Evolutionary conservation across 2,113 vertebrate species (phyloP).

Genomic region (Ailurus styani): DNA sequence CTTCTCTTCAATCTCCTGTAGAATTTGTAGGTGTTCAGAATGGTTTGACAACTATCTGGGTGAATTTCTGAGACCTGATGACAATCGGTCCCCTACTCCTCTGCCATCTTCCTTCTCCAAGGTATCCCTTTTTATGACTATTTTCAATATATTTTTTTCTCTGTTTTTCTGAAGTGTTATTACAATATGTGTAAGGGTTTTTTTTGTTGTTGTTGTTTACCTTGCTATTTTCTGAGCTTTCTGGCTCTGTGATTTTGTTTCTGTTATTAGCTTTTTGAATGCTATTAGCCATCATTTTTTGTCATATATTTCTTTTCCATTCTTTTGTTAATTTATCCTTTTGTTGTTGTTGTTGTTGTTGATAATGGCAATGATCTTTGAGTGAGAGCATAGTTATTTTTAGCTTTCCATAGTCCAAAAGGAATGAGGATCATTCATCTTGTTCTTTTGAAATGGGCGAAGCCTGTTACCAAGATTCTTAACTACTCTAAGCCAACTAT

Average conservation of each 20-base stretch:
- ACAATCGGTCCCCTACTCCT: too few relatives aligned
- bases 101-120: too few relatives aligned
- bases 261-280: background rate
- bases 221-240: background rate
- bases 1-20: too few relatives aligned
- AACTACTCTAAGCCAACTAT: background rate
- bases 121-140: background rate
- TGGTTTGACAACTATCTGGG: too few relatives aligned
- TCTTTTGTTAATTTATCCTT: background rate
- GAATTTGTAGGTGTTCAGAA: too few relatives aligned
- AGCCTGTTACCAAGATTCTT: background rate
- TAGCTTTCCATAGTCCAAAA: background rate
- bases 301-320: background rate
- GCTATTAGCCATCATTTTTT: background rate
- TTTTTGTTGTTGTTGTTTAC: background rate
- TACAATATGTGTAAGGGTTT: background rate
- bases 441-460: background rate
- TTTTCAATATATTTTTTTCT: background rate
- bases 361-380: background rate
- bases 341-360: background rate
- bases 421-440: background rate
- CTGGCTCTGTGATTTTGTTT: background rate
- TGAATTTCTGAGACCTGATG: too few relatives aligned
- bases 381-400: background rate
- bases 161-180: background rate